Evolutionary conservation across 2,797 vertebrate species (phyloP), one percentile per base, ranked within the genome.

Genomic region (Hephaestus fuliginosus): DNA sequence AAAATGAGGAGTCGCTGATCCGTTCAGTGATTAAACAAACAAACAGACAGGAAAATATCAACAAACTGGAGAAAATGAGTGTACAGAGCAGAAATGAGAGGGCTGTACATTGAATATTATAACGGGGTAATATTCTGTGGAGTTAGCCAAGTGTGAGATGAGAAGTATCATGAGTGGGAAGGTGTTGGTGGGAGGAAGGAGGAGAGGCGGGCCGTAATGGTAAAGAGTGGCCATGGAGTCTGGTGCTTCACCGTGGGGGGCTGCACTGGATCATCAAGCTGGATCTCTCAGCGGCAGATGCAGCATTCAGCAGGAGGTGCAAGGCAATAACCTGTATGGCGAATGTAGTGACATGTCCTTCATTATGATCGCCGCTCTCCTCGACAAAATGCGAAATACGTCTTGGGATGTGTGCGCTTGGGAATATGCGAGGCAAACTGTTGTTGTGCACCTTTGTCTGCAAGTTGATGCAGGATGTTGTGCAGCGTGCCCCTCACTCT

Each of bases 21-120:
- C 81, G 1, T 82, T 76, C 62, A 60, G 66, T 83, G 88, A 93
- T 94, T 92, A 89, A 66, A 87, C 70, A 88, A 92, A 90, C 86
- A 92, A 89, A 89, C 78, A 74, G 66, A 79, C 56, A 70, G 80
- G 69, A 80, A 79, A 88, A 83, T 73, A 84, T 89, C 73, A 85
- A 91, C 86, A 90, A 86, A 92, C 71, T 58, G 60, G 39, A 84
- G 65, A 86, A 91, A 93, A 90, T 83, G 69, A 89, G 84, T 70
- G 67, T 48, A 76, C 66, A 41, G 78, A 86, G 86, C 61, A 74
- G 82, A 80, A 91, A 89, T 63, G 64, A 73, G 71, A 81, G 52
- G 67, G 64, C 61, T 71, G 63, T 53, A 52, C 33, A 56, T 85
- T 83, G 79, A 83, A 74, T 89, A 85, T 89, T 76, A 83, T 81